These are phyloP conservation scores for Lysiphlebus fabarum DNA, from an alignment of 1,140 invertebrate species.

Conservation along the genomic window DNA sequence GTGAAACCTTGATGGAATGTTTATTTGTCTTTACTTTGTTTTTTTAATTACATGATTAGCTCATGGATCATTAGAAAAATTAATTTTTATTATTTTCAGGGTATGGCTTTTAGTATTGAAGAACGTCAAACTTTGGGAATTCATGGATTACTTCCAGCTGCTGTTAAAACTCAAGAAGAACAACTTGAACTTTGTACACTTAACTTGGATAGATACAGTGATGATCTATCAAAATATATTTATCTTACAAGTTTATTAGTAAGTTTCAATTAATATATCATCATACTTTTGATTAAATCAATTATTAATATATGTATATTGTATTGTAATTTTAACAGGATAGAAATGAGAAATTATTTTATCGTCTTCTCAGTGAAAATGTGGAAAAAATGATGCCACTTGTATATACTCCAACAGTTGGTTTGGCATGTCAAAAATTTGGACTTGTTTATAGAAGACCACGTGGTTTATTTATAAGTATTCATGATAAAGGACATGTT, in stretches of 20 bases:
- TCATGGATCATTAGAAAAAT: background rate
- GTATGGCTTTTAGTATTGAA: slow-evolving; percentile 79
- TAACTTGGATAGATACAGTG: slow-evolving; percentile 68
- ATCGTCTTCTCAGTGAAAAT: slow-evolving; percentile 83
- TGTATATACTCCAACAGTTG: slow-evolving; percentile 92
- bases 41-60: background rate
- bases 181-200: slow-evolving; percentile 72
- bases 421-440: slow-evolving; percentile 92
- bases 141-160: slow-evolving; percentile 76
- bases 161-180: slow-evolving; percentile 79
- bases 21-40: background rate
- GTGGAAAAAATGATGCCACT: slow-evolving; percentile 85
- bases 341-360: slow-evolving; percentile 89
- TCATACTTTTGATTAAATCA: no score
- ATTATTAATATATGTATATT: slow-evolving; percentile 5
- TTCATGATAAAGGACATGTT: slow-evolving; percentile 91
- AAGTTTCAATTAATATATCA: slow-evolving; percentile 34
- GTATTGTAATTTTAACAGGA: slow-evolving; percentile 57
- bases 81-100: slow-evolving; percentile 57
- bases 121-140: slow-evolving; percentile 82
- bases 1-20: no score
- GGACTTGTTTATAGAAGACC: slow-evolving; percentile 90
- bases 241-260: slow-evolving; percentile 73
- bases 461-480: slow-evolving; percentile 92
- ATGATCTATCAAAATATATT: slow-evolving; percentile 78